phyloP scores from a whole-genome alignment of 64 coral and sea anemone species.

The Stichodactyla helianthus region DNA sequence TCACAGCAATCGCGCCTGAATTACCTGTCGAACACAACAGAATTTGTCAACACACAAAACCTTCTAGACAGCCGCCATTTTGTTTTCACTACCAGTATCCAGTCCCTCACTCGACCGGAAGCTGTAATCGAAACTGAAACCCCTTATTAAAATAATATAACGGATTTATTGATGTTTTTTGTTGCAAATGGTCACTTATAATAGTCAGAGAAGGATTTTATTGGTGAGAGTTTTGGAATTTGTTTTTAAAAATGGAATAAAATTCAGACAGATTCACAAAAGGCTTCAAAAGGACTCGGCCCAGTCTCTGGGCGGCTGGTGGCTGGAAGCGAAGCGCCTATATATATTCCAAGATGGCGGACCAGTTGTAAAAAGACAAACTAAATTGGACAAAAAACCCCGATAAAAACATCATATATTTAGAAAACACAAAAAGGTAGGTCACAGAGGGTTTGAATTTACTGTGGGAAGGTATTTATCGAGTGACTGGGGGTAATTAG shows the following conservation, averaged over 20 bases:
- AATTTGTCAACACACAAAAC: background rate
- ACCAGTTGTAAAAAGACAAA: background rate
- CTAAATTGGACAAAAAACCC: background rate
- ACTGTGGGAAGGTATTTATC: background rate
- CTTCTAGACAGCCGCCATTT: slow-evolving; percentile 9
- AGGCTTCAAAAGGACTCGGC: background rate
- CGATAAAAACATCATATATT: background rate
- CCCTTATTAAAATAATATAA: background rate
- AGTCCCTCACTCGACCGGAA: background rate
- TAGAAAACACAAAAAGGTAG: slow-evolving; percentile 14
- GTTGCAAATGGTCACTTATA: background rate
- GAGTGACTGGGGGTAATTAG: background rate
- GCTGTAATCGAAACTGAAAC: background rate
- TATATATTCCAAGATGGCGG: slow-evolving; percentile 19
- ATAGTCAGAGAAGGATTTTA: background rate
- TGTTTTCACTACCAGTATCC: background rate
- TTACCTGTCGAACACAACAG: background rate
- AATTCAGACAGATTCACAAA: background rate
- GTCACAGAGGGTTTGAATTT: background rate
- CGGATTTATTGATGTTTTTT: background rate
- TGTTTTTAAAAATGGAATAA: background rate
- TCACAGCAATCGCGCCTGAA: background rate
- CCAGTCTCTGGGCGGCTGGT: background rate
- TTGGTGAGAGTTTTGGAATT: background rate
- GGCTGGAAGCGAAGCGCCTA: background rate